Conservation (phyloP, 2,888 invertebrate species). For the Cheilosia vulpina region DNA sequence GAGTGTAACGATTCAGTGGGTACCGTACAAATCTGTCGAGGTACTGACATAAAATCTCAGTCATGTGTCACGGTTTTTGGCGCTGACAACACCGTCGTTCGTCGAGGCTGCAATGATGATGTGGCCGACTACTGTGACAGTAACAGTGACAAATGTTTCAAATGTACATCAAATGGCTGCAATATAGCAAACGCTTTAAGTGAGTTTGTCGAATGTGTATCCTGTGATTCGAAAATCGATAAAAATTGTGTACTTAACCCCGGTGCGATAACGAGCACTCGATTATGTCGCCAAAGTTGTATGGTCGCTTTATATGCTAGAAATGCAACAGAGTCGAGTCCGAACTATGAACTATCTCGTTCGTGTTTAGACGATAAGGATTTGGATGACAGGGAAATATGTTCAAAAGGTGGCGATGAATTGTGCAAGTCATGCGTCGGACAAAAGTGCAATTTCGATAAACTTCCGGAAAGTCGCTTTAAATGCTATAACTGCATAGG, state of each 20-base stretch:
- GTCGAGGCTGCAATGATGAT: slow-evolving; percentile 79
- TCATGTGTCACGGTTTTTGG: slow-evolving; percentile 78
- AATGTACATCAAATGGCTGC: slow-evolving; percentile 75
- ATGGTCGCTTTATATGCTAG: slow-evolving; percentile 71
- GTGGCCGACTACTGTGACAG: slow-evolving; percentile 50
- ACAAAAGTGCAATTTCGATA: slow-evolving; percentile 61
- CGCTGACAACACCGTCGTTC: slow-evolving; percentile 72
- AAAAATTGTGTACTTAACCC: slow-evolving; percentile 65
- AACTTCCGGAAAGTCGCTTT: slow-evolving; percentile 49
- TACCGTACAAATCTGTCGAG: slow-evolving; percentile 76
- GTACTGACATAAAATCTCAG: slow-evolving; percentile 75
- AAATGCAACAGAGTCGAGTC: slow-evolving; percentile 5
- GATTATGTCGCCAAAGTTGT: slow-evolving; percentile 64
- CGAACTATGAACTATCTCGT: slow-evolving; percentile 66
- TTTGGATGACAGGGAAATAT: slow-evolving; percentile 49
- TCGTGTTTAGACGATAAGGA: slow-evolving; percentile 76
- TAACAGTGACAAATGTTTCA: slow-evolving; percentile 67
- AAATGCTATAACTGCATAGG: slow-evolving; percentile 64
- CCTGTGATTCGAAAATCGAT: slow-evolving; percentile 67
- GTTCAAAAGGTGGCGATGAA: slow-evolving; percentile 43
- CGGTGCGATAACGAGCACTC: slow-evolving; percentile 31
- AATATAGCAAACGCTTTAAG: slow-evolving; percentile 59
- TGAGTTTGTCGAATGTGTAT: slow-evolving; percentile 68
- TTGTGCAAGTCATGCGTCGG: slow-evolving; percentile 62
- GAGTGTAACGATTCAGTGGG: slow-evolving; percentile 77